Conservation (phyloP, 2,797 vertebrate genomes). For the Coregonus sp. region DNA sequence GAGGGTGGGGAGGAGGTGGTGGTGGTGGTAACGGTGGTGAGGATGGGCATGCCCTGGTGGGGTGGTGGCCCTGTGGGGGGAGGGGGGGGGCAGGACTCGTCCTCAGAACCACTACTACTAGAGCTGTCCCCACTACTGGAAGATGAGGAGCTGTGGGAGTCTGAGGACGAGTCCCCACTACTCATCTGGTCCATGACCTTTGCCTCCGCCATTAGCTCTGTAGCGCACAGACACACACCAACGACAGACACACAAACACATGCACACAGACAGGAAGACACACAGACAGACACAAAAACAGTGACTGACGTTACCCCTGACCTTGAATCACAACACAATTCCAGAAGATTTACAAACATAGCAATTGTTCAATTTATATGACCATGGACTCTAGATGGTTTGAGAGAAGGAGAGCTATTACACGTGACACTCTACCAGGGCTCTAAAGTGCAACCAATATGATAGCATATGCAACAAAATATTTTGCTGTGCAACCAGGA, state of each 20-base stretch:
- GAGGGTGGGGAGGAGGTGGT: slow-evolving; percentile 34
- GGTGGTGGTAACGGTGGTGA: slow-evolving; percentile 52
- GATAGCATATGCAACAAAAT: too few species aligned
- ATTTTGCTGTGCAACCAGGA: too few species aligned
- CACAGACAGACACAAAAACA: not conserved
- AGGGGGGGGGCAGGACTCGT: slow-evolving; percentile 70
- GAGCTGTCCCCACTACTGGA: slow-evolving; percentile 90
- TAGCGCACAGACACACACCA: not conserved
- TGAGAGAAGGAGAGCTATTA: too few species aligned
- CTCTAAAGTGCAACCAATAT: too few species aligned
- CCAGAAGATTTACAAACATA: not conserved
- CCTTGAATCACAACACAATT: not conserved
- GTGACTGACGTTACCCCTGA: not conserved
- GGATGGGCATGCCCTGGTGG: slow-evolving; percentile 72
- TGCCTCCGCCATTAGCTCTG: slow-evolving; percentile 94
- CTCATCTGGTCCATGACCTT: slow-evolving; percentile 93
- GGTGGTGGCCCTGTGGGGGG: slow-evolving; percentile 22
- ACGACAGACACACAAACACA: too few species aligned
- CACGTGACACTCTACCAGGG: too few species aligned
- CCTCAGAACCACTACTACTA: slow-evolving; percentile 91
- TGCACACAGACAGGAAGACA: not conserved
- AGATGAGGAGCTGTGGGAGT: slow-evolving; percentile 90
- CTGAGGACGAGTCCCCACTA: slow-evolving; percentile 90
- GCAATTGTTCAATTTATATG: not conserved
- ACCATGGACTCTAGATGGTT: not conserved